A percentile compares a stretch with the other conserved stretches of the same genome.
phyloP scores from a whole-genome alignment of 2,797 vertebrate species.

The Emys orbicularis region DNA sequence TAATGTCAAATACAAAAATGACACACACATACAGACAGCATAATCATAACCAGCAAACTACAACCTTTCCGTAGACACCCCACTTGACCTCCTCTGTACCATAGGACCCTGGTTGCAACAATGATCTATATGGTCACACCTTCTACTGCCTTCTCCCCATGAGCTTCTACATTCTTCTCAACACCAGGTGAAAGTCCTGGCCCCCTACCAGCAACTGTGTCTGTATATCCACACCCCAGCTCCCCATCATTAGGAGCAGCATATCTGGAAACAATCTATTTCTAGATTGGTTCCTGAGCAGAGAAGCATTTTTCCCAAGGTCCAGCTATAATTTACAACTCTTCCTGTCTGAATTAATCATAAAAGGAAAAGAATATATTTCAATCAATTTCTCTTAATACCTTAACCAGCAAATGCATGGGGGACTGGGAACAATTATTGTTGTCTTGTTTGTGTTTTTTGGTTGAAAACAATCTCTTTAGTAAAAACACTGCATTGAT shows the following conservation, averaged over 20 bases:
- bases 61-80: too few species aligned
- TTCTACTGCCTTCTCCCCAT: background rate
- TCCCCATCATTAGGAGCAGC: background rate
- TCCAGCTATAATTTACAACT: constrained; percentile 8
- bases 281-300: background rate
- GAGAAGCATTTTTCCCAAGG: background rate
- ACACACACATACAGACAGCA: too few species aligned
- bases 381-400: constrained; percentile 10
- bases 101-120: too few species aligned
- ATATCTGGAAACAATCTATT: background rate
- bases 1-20: too few species aligned
- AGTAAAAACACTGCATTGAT: constrained; percentile 39
- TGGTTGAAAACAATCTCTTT: constrained; percentile 34
- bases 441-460: constrained; percentile 46
- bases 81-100: too few species aligned
- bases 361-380: constrained; percentile 22
- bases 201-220: background rate
- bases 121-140: too few species aligned
- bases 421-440: constrained; percentile 27
- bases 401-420: background rate
- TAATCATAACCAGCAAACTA: too few species aligned
- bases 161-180: background rate
- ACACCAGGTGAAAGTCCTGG: background rate
- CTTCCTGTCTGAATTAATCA: background rate
- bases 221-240: background rate